Percentiles rank a stretch among this genome's conserved stretches.
phyloP scores from a whole-genome alignment of 2,113 vertebrate genomes.

The Psittacula cyanocephala region DNA sequence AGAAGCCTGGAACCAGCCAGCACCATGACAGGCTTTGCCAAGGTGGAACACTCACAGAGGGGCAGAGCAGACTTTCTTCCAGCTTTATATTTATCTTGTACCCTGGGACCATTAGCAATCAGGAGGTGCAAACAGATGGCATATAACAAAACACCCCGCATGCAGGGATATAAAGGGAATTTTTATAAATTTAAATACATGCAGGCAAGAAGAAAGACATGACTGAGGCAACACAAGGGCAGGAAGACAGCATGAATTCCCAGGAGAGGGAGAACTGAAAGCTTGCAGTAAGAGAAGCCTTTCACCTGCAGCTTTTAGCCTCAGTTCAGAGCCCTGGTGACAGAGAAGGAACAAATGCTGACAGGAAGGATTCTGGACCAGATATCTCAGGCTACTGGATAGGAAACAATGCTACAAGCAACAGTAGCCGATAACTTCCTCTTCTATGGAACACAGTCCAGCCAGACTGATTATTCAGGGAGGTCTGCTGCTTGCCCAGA shows the following conservation, averaged over 20 bases:
- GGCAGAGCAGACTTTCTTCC: neutral
- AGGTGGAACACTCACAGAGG: neutral
- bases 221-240: neutral
- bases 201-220: neutral
- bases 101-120: neutral
- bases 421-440: neutral
- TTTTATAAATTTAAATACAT: neutral
- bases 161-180: neutral
- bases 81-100: neutral
- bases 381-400: neutral
- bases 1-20: neutral
- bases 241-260: neutral
- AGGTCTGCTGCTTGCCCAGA: neutral
- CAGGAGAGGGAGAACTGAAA: neutral
- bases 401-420: neutral
- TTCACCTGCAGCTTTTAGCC: neutral
- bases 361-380: neutral
- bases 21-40: neutral
- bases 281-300: neutral
- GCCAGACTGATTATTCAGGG: neutral
- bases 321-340: neutral
- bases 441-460: neutral
- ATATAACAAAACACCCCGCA: neutral
- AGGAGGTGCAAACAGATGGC: neutral
- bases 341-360: neutral